Base-by-base conservation (phyloP, 1,140 invertebrate species). In the Ceratina calcarata region DNA sequence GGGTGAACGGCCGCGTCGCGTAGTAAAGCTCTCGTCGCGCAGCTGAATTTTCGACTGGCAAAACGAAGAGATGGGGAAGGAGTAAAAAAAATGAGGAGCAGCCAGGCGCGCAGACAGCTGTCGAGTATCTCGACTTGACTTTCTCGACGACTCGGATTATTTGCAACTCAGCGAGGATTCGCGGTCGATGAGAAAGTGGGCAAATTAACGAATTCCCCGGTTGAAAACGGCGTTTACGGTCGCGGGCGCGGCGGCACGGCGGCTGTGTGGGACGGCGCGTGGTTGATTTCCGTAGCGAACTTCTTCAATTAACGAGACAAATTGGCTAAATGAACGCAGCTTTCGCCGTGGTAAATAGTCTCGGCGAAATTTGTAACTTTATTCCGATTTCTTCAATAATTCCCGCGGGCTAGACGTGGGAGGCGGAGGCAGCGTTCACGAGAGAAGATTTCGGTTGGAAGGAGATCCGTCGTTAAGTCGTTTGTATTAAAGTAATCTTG, bases 101-200 rank as follows among this genome's bases (percentile, higher is more conserved):
- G 37, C n/a, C 16, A 18, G 3, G 61, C 22, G 51, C 45, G 60
- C 60, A 65, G 72, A 74, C 72, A 60, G 53, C 37, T 62, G 71
- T 60, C 72, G 65, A 82, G 77, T 77, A 79, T 78, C 81, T 81
- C 72, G 74, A 57, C 16, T 57, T 2, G 55, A 57, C 16, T 57
- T 18, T n/a, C 55, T 57, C 55, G 69, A 75, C 75, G 74, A 71
- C 71, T 76, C 55, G 45, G 32, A 55, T 60, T 76, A 60, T 75
- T 69, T 60, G 60, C 55, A 76, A 22, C n/a, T 65, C 60, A 55
- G 20, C 37, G 64, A 60, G 32, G 22, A 51, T 27, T 24, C 18
- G 18, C 32, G 53, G 27, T 58, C 65, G 37, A 45, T n/a, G 20
- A 55, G 12, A 22, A 27, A 16, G 55, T 51, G 66, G 53, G 55